Evolutionary conservation across 2,888 invertebrate species (phyloP), one percentile per base, ranked within the genome.

Genomic region (Hyalella azteca): DNA sequence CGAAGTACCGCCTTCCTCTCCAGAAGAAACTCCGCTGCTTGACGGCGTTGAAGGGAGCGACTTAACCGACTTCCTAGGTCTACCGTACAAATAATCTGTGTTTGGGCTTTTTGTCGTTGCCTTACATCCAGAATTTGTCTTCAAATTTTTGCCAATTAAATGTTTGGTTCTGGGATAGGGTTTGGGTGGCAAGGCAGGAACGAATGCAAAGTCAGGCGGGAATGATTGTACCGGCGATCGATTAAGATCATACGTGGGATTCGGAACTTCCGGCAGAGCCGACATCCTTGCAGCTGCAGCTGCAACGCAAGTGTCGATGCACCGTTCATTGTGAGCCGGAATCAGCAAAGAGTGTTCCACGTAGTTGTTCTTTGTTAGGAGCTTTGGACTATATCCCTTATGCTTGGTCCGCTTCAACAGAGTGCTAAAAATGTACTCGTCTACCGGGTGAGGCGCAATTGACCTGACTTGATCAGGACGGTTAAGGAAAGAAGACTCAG

Each of bases 221-320:
- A 59, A 9, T 11, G 59, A 36, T 36, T 36, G 78, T 60, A 78
- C 54, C 26, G 66, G 78, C 54, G 66, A 73, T 45, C 39, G 39
- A 77, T 29, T 50, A 66, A 36, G 73, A 73, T n/a, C 73, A n/a
- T n/a, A n/a, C 79, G 22, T 81, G 79, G 50, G 9, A 73, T 4
- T 1, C 29, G 36, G 40, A 26, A 22, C 66, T 40, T 15, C 73
- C 22, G n/a, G 66, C 66, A 39, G 36, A 26, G 41, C 45, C 48
- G 78, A 78, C 75, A 32, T 59, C 40, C 54, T 54, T 3, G 40
- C 45, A 13, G 41, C 45, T 5, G 75, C 75, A 41, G 75, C 75
- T 40, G 80, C 82, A 9, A 82, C 60, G 48, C 80, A 82, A 45
- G 78, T 79, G 40, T 82, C 82, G 36, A 82, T 82, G 54, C 82